These are phyloP conservation scores for Passer montanus DNA, from an alignment of 2,113 vertebrate species.

Conservation along the genomic window DNA sequence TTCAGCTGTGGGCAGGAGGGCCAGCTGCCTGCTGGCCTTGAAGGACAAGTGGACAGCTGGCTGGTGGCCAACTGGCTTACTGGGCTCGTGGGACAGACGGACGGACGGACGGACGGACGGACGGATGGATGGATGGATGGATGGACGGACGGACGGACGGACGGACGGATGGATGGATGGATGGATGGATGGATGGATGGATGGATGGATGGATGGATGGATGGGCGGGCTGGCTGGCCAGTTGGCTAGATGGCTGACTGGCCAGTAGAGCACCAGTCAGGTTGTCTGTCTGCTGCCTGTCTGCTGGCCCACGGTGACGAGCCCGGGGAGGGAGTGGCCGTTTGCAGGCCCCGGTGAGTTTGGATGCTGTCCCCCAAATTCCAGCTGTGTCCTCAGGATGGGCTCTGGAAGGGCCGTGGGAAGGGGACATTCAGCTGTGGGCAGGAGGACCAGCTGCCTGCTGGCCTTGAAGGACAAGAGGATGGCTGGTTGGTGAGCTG, in stretches of 20 bases:
- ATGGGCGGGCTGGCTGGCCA: neutral
- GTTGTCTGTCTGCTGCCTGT: neutral
- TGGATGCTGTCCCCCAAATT: neutral
- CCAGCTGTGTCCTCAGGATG: neutral
- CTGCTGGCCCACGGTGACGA: no score
- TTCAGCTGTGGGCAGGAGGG: neutral
- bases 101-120: no score
- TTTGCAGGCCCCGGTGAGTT: neutral
- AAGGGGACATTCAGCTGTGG: neutral
- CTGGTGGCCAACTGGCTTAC: neutral
- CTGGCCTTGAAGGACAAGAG: neutral
- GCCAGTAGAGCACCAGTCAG: neutral
- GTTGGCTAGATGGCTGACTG: neutral
- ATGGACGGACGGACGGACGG: fast-evolving
- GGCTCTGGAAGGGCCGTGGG: neutral
- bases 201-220: no score
- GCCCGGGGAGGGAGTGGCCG: fast-evolving
- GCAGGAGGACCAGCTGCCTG: neutral
- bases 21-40: neutral
- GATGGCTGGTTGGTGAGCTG: neutral
- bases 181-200: no score
- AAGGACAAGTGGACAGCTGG: neutral
- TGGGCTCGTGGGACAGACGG: neutral
- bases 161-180: neutral
- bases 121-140: neutral